Evolutionary conservation across 2,113 vertebrate species (phyloP), one percentile per base, ranked within the genome.

Genomic region (Pogonocichla stellata): DNA sequence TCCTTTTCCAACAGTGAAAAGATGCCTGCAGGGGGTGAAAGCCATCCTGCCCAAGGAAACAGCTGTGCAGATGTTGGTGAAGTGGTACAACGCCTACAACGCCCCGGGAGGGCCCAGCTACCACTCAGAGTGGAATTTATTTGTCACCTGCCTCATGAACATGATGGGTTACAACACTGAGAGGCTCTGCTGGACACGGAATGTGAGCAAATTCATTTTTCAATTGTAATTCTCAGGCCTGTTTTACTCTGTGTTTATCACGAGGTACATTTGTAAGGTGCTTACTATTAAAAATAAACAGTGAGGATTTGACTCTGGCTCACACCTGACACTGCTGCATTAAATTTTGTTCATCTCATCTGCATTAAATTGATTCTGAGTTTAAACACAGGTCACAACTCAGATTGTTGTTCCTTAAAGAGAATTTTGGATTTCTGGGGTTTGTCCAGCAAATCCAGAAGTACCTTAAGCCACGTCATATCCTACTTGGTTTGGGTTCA

Each of bases 101-200:
- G 99, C 99, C 9, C 99, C 99, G 0, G 99, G 99, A 24, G 99
- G 99, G 24, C 99, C 99, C 87, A 99, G 98, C 86, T 98, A 98
- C 79, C 99, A 99, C 78, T 98, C 98, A 0, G 99, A 99, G 93
- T 99, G 99, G 99, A 99, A 98, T 94, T 97, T 99, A 58, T 99
- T 99, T 95, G 98, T 99, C 80, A 99, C 98, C 6, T 99, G 99
- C 83, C 98, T 99, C 53, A 98, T 99, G 99, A 99, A 99, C 20
- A 98, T 99, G 97, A 99, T 99, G 99, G 99, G 99, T 72, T 99
- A 99, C 98, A 99, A 99, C 97, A 99, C 99, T 0, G 99, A 99
- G 66, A 98, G 99, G 20, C 98, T 99, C 62, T 94, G 96, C 5
- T 99, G 99, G 99, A 99, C 98, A 10, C 98, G 98, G 47, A 99